These are phyloP conservation scores for Alethe castanea DNA, from an alignment of 2,113 vertebrate genomes.

Conservation along the genomic window DNA sequence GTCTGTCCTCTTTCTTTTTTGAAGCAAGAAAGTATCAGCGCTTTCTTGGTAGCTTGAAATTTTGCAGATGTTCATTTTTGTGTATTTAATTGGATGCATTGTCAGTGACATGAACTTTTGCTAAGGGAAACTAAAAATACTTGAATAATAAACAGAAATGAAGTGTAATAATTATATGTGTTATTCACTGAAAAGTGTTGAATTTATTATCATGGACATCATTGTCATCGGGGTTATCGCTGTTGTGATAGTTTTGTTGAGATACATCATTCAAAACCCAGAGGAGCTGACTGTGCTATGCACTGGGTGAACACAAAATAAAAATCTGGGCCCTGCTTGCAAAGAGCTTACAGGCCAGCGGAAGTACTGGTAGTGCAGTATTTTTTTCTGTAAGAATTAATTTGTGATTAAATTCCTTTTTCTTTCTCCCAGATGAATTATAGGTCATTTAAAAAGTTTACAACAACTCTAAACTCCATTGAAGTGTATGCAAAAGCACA, in stretches of 20 bases:
- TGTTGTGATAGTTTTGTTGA: not conserved
- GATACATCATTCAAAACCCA: not conserved
- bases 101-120: conserved; percentile 33
- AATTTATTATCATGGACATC: conserved; percentile 9
- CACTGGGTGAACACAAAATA: not conserved
- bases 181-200: conserved; percentile 24
- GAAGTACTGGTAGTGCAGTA: not conserved
- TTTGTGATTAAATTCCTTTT: conserved; percentile 17
- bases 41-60: not conserved
- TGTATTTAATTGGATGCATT: conserved; percentile 17
- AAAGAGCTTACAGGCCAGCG: not conserved
- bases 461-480: not conserved
- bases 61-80: conserved; percentile 34
- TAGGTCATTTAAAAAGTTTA: not conserved
- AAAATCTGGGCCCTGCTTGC: not conserved
- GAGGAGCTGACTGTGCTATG: not conserved
- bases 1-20: not conserved
- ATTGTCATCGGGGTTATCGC: not conserved
- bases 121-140: conserved; percentile 26
- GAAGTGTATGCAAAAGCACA: not conserved
- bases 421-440: conserved; percentile 21
- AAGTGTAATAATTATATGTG: not conserved
- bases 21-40: not conserved
- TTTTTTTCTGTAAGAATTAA: not conserved
- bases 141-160: conserved; percentile 28